phyloP scores from a whole-genome alignment of 1,140 invertebrate species.

The Leptopilina clavipes region DNA sequence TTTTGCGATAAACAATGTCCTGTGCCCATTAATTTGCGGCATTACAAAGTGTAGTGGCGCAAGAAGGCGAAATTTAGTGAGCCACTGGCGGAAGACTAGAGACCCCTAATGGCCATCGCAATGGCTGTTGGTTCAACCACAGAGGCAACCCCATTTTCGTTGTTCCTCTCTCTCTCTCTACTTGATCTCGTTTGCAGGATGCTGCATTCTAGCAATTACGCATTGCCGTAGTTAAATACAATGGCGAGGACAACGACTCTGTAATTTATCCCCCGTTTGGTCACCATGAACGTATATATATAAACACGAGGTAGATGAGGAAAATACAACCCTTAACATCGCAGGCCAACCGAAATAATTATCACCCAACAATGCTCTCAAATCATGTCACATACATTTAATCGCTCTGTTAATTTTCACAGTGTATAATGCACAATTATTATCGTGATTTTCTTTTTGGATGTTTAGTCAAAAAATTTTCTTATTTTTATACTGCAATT shows the following conservation, averaged over 20 bases:
- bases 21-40: slow-evolving; percentile 68
- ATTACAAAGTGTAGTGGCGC: slow-evolving; percentile 61
- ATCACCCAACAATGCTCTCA: neutral
- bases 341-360: slow-evolving; percentile 1
- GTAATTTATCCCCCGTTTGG: slow-evolving; percentile 69
- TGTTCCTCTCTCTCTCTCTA: slow-evolving; percentile 47
- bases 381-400: slow-evolving; percentile 21
- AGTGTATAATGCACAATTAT: too few species aligned
- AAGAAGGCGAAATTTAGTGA: slow-evolving; percentile 73
- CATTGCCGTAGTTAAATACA: slow-evolving; percentile 70
- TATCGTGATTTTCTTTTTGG: too few species aligned
- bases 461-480: too few species aligned
- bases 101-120: slow-evolving; percentile 73
- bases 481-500: too few species aligned
- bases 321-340: slow-evolving; percentile 32
- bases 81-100: slow-evolving; percentile 69
- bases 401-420: neutral
- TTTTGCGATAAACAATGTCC: slow-evolving; percentile 65
- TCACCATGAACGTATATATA: slow-evolving; percentile 43
- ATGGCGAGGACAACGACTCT: slow-evolving; percentile 69
- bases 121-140: slow-evolving; percentile 67
- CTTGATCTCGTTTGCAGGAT: slow-evolving; percentile 42
- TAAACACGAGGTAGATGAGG: slow-evolving; percentile 39
- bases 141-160: slow-evolving; percentile 52
- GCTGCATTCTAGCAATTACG: slow-evolving; percentile 69